phyloP scores from a whole-genome alignment of 2,888 invertebrate species.

The Standfussiana lucernea region DNA sequence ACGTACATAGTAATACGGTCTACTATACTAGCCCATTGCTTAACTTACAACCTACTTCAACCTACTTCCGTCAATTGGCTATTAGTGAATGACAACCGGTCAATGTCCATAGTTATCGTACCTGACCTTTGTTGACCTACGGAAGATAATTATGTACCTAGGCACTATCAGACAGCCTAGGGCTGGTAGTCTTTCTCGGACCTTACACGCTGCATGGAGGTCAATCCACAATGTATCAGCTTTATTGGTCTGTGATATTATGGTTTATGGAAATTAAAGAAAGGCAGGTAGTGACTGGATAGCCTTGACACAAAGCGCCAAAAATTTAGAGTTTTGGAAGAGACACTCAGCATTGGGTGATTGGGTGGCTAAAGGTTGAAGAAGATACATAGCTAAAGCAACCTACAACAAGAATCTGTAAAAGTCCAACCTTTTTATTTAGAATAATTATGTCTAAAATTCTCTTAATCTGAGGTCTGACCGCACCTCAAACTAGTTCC shows the following conservation, averaged over 20 bases:
- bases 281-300: background rate
- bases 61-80: slow-evolving; percentile 31
- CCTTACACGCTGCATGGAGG: background rate
- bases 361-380: background rate
- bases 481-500: background rate
- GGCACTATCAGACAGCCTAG: background rate
- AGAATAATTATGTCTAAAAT: background rate
- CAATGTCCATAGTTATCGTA: slow-evolving; percentile 11
- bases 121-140: slow-evolving; percentile 21
- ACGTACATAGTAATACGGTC: background rate
- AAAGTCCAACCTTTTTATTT: background rate
- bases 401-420: background rate
- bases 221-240: background rate
- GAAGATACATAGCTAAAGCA: no score
- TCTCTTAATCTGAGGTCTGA: background rate
- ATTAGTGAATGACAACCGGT: background rate
- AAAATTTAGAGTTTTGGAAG: background rate
- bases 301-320: background rate
- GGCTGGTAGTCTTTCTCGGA: background rate
- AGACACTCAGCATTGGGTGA: background rate
- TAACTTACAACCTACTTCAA: background rate
- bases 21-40: background rate
- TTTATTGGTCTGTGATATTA: background rate
- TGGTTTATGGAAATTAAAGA: background rate
- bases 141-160: background rate